Evolutionary conservation across 2,797 vertebrate species (phyloP).

Genomic region (Peromyscus melanophrys): DNA sequence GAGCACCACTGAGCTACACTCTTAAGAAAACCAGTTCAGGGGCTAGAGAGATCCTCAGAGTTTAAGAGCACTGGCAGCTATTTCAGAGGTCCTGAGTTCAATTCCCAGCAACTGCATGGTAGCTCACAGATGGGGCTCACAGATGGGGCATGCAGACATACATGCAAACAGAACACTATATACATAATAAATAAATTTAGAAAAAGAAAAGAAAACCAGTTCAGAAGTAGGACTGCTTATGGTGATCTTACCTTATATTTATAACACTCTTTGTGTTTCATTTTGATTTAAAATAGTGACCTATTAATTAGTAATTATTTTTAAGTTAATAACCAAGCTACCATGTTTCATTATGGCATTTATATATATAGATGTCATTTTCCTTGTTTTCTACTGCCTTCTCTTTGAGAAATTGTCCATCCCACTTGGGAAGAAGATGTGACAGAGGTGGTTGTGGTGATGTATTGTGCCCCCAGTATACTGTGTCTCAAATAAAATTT

Average conservation of each 20-base stretch:
- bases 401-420: neutral
- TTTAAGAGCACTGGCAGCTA: too few relatives aligned
- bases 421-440: neutral
- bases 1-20: neutral
- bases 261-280: neutral
- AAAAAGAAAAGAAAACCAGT: neutral
- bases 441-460: neutral
- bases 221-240: neutral
- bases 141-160: too few relatives aligned
- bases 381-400: neutral
- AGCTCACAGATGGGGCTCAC: too few relatives aligned
- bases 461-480: too few relatives aligned
- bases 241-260: neutral
- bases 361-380: neutral
- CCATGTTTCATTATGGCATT: neutral
- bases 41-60: too few relatives aligned
- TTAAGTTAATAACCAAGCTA: neutral
- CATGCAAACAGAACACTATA: too few relatives aligned
- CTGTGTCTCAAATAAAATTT: too few relatives aligned
- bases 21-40: neutral
- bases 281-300: neutral
- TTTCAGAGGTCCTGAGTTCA: too few relatives aligned
- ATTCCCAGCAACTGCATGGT: too few relatives aligned
- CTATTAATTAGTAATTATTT: neutral
- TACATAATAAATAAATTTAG: too few relatives aligned